A percentile compares a stretch with the other conserved stretches of the same genome.
Conservation (phyloP, 2,888 invertebrate species). For the Lithophane socia region DNA sequence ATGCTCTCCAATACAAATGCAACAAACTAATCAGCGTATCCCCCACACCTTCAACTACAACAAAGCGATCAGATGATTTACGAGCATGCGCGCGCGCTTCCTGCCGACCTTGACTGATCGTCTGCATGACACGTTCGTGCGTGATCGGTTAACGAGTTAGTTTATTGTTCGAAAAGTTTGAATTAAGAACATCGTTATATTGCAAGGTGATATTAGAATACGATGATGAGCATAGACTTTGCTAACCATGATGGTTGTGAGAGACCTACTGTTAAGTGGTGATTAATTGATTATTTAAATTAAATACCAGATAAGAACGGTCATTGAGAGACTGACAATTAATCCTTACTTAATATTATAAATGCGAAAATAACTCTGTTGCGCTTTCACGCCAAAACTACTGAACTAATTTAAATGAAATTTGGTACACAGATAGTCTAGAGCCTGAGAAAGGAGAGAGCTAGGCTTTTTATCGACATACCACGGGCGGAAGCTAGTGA, state of each 20-base stretch:
- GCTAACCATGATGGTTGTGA: not conserved
- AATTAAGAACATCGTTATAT: not conserved
- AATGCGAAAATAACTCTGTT: no score
- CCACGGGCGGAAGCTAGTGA: no score
- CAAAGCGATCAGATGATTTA: conserved; percentile 63
- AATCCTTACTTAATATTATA: not conserved
- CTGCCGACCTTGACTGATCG: conserved; percentile 64
- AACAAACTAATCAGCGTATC: conserved; percentile 18
- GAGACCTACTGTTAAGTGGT: not conserved
- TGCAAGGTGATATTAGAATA: not conserved
- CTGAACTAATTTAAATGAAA: no score
- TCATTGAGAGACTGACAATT: not conserved
- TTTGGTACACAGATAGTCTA: no score
- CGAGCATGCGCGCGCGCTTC: conserved; percentile 61
- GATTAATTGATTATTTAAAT: not conserved
- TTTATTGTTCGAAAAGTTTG: conserved; percentile 9
- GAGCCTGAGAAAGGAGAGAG: no score
- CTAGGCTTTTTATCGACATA: no score
- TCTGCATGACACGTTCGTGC: conserved; percentile 52
- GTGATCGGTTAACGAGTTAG: conserved; percentile 28
- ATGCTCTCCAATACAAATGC: not conserved
- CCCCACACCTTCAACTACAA: conserved; percentile 31
- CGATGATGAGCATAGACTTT: not conserved
- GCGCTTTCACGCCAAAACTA: no score
- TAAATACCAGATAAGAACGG: not conserved